These are phyloP conservation scores for Paelopatides confundens DNA, from an alignment of 53 echinoderm and acorn worm genomes.

Conservation along the genomic window DNA sequence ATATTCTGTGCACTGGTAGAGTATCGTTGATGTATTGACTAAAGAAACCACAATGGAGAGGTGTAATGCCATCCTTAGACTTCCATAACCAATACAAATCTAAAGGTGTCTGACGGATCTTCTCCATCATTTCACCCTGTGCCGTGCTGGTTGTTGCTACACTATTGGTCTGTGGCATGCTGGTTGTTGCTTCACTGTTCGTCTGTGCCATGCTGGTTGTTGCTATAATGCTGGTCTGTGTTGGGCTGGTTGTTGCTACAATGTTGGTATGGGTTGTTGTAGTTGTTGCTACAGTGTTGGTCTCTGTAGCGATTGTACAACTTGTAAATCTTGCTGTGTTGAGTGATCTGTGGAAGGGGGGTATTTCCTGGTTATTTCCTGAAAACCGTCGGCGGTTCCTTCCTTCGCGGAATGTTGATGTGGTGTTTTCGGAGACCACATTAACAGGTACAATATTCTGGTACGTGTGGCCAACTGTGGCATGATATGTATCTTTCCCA, in stretches of 20 bases:
- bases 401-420: slow-evolving; percentile 28
- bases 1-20: slow-evolving; percentile 69
- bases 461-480: slow-evolving; percentile 73
- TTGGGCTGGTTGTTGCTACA: not conserved
- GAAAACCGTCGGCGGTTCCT: slow-evolving; percentile 67
- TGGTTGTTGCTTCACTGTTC: slow-evolving; percentile 1
- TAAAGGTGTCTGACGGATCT: slow-evolving; percentile 9
- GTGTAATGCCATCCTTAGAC: slow-evolving; percentile 64
- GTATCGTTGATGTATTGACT: slow-evolving; percentile 58
- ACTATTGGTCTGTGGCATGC: not conserved
- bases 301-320: slow-evolving; percentile 20
- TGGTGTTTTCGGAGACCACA: not conserved
- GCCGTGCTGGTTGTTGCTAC: not conserved
- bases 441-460: slow-evolving; percentile 61
- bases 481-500: slow-evolving; percentile 69
- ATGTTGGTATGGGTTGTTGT: not conserved
- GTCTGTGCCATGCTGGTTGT: not conserved
- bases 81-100: slow-evolving; percentile 81
- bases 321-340: slow-evolving; percentile 52
- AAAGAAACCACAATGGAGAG: slow-evolving; percentile 68
- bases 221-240: not conserved
- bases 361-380: slow-evolving; percentile 57
- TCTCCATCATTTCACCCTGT: not conserved
- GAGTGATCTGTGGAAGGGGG: slow-evolving; percentile 58
- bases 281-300: slow-evolving; percentile 7